phyloP scores from a whole-genome alignment of 2,113 vertebrate species.

The Pangasianodon gigas region DNA sequence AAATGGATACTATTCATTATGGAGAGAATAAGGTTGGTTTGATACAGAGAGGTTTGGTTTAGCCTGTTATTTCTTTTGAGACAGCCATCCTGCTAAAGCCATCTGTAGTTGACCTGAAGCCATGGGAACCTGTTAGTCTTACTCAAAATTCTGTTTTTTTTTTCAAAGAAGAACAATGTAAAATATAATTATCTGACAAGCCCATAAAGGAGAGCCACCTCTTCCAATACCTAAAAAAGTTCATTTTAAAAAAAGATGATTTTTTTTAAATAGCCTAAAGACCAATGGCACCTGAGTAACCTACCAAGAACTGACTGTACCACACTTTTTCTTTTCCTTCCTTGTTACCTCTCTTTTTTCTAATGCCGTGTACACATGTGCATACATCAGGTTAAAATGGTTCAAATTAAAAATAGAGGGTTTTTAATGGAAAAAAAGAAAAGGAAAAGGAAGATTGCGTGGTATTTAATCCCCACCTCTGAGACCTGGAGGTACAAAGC shows the following conservation, averaged over 20 bases:
- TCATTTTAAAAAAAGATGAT: not conserved
- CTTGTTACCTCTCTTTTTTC: constrained; percentile 30
- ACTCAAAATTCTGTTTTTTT: not conserved
- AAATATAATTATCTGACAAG: not conserved
- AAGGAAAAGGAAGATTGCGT: not conserved
- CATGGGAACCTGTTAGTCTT: not conserved
- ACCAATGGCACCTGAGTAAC: constrained; percentile 7
- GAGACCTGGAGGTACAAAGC: constrained; percentile 32
- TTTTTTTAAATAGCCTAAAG: constrained; percentile 3
- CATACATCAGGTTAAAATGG: not conserved
- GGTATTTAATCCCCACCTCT: not conserved
- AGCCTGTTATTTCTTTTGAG: not conserved
- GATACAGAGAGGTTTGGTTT: not conserved
- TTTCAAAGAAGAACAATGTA: not conserved
- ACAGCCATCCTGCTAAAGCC: not conserved
- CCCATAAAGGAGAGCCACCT: not conserved
- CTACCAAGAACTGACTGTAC: constrained; percentile 17
- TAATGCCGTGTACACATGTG: not conserved
- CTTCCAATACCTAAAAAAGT: not conserved
- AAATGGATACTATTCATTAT: not conserved
- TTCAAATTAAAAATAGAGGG: not conserved
- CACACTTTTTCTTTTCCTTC: constrained; percentile 46
- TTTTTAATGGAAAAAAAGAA: not conserved
- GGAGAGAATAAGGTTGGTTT: not conserved
- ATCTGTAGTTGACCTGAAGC: not conserved